phyloP scores from a whole-genome alignment of 2,888 invertebrate species.

The Agrochola lychnidis region DNA sequence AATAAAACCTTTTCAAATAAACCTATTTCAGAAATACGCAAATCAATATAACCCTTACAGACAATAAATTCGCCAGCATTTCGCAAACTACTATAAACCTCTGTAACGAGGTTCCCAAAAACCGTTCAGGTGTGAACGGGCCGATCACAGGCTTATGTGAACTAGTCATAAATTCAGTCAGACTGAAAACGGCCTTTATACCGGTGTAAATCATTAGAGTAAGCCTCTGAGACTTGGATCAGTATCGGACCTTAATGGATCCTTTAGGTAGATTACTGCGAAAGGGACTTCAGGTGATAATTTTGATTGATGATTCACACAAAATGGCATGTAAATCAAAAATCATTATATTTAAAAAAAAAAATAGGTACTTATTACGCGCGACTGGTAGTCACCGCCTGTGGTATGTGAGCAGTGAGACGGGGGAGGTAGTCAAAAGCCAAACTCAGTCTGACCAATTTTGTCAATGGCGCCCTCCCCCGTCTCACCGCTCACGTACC shows the following conservation, averaged over 20 bases:
- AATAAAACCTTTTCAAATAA: background rate
- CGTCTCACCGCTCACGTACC: no score
- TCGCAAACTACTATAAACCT: constrained; percentile 53
- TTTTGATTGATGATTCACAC: background rate
- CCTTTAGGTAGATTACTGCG: constrained; percentile 19
- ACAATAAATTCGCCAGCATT: constrained; percentile 44
- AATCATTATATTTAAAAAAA: background rate
- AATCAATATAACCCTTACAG: constrained; percentile 19
- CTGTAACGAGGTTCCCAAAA: constrained; percentile 45
- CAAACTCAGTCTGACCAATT: no score
- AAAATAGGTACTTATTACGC: background rate
- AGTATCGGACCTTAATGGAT: constrained; percentile 29
- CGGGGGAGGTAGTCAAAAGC: no score
- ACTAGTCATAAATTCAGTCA: constrained; percentile 52
- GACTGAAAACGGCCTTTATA: constrained; percentile 46
- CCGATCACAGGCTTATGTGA: constrained; percentile 53
- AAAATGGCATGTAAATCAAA: background rate
- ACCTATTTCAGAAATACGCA: constrained; percentile 9
- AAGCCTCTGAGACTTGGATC: constrained; percentile 53
- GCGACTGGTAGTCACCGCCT: no score
- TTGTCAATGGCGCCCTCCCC: no score
- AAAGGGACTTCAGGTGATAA: background rate
- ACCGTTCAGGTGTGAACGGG: constrained; percentile 55
- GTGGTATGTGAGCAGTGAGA: no score
- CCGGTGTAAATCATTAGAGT: constrained; percentile 59